phyloP scores from a whole-genome alignment of 1,140 invertebrate species.

The fruit fly (Drosophila melanogaster) region DNA sequence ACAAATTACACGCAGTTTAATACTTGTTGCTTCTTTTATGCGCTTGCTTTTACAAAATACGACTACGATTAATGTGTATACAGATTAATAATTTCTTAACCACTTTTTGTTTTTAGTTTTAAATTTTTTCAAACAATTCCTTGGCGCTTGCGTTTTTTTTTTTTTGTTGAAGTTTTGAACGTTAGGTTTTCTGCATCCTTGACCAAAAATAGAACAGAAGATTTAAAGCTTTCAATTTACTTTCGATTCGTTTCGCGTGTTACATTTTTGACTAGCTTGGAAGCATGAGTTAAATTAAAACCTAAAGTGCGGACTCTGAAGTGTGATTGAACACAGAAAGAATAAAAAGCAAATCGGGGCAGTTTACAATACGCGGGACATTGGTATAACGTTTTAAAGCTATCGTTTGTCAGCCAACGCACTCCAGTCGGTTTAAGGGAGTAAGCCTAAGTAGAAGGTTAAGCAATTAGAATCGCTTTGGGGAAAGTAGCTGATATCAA shows the following conservation, averaged over 20 bases:
- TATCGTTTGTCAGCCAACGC: slow-evolving; percentile 63
- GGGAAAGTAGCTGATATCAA: background rate
- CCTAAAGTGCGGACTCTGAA: slow-evolving; percentile 38
- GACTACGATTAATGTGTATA: slow-evolving; percentile 52
- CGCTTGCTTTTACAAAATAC: slow-evolving; percentile 58
- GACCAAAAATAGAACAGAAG: slow-evolving; percentile 50
- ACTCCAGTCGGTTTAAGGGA: slow-evolving; percentile 28
- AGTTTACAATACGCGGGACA: slow-evolving; percentile 69
- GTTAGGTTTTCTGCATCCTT: slow-evolving; percentile 57
- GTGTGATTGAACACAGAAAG: slow-evolving; percentile 31
- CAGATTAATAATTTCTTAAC: slow-evolving; percentile 54
- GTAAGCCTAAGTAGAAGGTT: slow-evolving; percentile 4
- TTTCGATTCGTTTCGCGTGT: slow-evolving; percentile 34
- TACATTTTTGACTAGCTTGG: slow-evolving; percentile 63
- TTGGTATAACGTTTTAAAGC: slow-evolving; percentile 78
- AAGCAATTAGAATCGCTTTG: background rate
- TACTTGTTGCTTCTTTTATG: slow-evolving; percentile 47
- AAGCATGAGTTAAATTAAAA: slow-evolving; percentile 58
- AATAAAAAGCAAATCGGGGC: slow-evolving; percentile 62
- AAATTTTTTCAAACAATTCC: slow-evolving; percentile 77
- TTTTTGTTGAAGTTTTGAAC: slow-evolving; percentile 46
- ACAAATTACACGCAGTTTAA: slow-evolving; percentile 50
- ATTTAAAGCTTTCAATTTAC: slow-evolving; percentile 61
- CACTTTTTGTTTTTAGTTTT: slow-evolving; percentile 35
- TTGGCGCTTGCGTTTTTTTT: slow-evolving; percentile 74